Conservation (phyloP, 2,888 invertebrate genomes). For the Apamea sordens region DNA sequence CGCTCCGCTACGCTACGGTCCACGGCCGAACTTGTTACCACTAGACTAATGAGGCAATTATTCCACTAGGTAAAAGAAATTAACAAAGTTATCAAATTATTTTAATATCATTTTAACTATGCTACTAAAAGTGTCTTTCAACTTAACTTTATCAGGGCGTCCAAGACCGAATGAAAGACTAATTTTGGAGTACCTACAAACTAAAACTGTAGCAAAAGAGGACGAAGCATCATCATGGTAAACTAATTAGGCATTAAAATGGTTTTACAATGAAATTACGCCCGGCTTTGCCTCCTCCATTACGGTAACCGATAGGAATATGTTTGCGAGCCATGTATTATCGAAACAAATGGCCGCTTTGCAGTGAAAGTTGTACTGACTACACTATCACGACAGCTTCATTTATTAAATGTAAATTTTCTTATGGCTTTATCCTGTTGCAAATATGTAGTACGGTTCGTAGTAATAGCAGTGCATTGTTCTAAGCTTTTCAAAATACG, state of each 20-base stretch:
- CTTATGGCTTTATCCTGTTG: conserved; percentile 34
- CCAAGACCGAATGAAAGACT: conserved; percentile 11
- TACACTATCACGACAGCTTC: conserved; percentile 68
- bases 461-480: conserved; percentile 19
- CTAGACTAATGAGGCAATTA: conserved; percentile 45
- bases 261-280: conserved; percentile 31
- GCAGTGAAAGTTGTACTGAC: conserved; percentile 75
- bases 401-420: conserved; percentile 46
- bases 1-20: conserved; percentile 31
- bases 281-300: conserved; percentile 36
- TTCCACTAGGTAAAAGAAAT: conserved; percentile 36
- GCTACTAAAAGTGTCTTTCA: conserved; percentile 16
- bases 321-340: conserved; percentile 59
- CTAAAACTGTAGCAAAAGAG: conserved; percentile 23
- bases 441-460: conserved; percentile 29
- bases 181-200: conserved; percentile 8
- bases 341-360: conserved; percentile 76
- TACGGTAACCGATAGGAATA: conserved; percentile 43
- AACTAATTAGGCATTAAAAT: conserved; percentile 36
- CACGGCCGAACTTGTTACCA: conserved; percentile 30
- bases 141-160: conserved; percentile 31
- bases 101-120: conserved; percentile 28
- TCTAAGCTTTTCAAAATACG: conserved; percentile 14
- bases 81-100: conserved; percentile 15
- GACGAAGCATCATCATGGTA: conserved; percentile 25